Base-by-base conservation (phyloP, 2,113 vertebrate species). In the Raja brachyura region DNA sequence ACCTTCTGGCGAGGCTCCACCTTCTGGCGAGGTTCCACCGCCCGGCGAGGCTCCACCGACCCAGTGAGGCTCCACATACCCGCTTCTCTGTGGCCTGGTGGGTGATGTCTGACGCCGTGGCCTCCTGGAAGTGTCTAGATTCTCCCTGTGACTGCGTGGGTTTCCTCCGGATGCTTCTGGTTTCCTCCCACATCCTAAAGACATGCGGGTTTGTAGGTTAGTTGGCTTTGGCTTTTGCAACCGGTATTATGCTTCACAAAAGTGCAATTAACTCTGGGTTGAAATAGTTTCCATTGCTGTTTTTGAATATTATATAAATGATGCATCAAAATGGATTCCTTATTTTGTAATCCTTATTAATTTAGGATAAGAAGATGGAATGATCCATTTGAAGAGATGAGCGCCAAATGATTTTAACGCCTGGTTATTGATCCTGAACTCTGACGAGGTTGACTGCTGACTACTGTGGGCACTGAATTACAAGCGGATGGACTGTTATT, bases 361-460 rank as follows among this genome's bases (percentile, higher is more conserved):
- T 92, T 74, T 68, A 92, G 68, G n/a, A 48, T 13, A 28, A 31
- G 59, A 63, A 28, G 14, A n/a, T 63, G 66, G 90, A 92, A 25
- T 73, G 14, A 54, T 63, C 68, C 22, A 14, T 92, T 54, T 73
- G 18, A 18, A 92, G 31, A 92, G 0, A 73, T 54, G 90, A 48
- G 11, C 10, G 54, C 20, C 39, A 54, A 92, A 9, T 92, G 31
- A 48, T 54, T 92, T 74, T 25, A 28, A 22, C 83, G 54, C 28
- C 73, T 92, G 66, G 66, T 63, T 33, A 39, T 68, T 20, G 48
- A 28, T 92, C 66, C 48, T 92, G 73, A 92, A 92, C 83, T 88
- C 16, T 88, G 83, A 88, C 31, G 83, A 88, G 7, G 5, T 61
- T 88, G 25, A 9, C 33, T 74, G 7, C 48, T 4, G 20, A 73